Evolutionary conservation across 2,113 vertebrate genomes (phyloP), one percentile per base, ranked within the genome.

Genomic region (Ascaphus truei): DNA sequence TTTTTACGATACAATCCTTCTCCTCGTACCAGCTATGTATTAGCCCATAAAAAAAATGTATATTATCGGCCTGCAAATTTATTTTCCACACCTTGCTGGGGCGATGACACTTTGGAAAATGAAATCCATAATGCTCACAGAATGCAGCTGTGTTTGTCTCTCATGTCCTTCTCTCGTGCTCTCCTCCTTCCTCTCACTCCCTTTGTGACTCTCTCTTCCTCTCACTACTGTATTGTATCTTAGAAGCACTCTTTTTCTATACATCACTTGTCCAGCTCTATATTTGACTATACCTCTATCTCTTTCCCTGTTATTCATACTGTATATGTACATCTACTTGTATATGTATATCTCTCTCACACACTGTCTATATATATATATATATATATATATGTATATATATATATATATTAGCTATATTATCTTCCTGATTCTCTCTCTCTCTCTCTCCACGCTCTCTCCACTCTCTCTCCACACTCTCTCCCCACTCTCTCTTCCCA

Each of bases 1-100:
- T 62, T 77, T 80, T 51, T 23, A 76, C 66, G 74, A 55, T 71
- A 37, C 15, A 74, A 34, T 59, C 62, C 11, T 68, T 77, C 29
- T 53, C 15, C n/a, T 13, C 62, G 58, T 22, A 58, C 7, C 59
- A 34, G 33, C 31, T 75, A 67, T 71, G 53, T 75, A 74, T 75
- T 76, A 56, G 33, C 5, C 58, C 25, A 71, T 75, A 68, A 63
- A 68, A 65, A n/a, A 74, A 72, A 68, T 71, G 47, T 48, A 57
- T 72, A 63, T 36, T 26, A 22, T 23, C 12, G 3, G 5, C 62
- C 57, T 18, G 60, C 56, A 78, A 62, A 62, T 13, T 69, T 51
- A 13, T 71, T 47, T 72, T 68, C 71, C 26, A 59, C 62, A 68
- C 13, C 60, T 45, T 65, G 37, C 68, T 58, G 27, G 47, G 57